Base-by-base conservation (phyloP, 2,888 invertebrate species). In the Oscheius onirici region DNA sequence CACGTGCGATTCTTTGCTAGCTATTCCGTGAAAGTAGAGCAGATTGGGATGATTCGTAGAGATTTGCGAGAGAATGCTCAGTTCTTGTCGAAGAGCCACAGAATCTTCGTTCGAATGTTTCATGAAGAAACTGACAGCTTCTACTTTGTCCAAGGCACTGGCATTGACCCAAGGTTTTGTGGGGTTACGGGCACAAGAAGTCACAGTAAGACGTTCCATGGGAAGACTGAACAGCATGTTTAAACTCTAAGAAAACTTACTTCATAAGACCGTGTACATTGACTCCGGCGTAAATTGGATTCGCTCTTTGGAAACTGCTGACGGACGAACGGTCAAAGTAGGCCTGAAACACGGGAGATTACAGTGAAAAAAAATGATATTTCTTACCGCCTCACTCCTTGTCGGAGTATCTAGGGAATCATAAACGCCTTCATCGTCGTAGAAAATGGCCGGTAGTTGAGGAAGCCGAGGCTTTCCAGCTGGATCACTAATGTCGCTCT, bases 321-420 rank as follows among this genome's bases (percentile, higher is more conserved):
- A 46, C 26, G 5, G 70, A 70, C 13, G 52, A 63, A 22, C 70
- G 70, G 22, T 70, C 70, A 41, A 70, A 63, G 34, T 52, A 70
- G 22, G 70, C 51, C 69, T 69, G 26, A 68, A 68, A 3, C 10
- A 3, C 20, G 2, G n/a, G n/a, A n/a, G 13, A 15, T 68, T 54
- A 5, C 11, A 3, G 6, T 52, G 15, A 66, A 20, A 17, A 3
- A 2, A 15, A 24, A 66, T 17, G 34, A 2, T n/a, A n/a, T n/a
- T 44, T 44, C 46, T 58, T 24, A 69, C 69, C 6, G 55, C 55
- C 17, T 70, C 70, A 24, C 70, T 70, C 13, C 70, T 41, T 5
- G 70, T 70, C n/a, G 70, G 70, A 1, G 70, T 70, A 28, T 70
- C 70, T 3, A 70, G 41, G 1, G 70, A 70, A 41, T 70, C 70